These are phyloP conservation scores for Uropsilus gracilis DNA, from an alignment of 2,113 vertebrate genomes.

Conservation along the genomic window DNA sequence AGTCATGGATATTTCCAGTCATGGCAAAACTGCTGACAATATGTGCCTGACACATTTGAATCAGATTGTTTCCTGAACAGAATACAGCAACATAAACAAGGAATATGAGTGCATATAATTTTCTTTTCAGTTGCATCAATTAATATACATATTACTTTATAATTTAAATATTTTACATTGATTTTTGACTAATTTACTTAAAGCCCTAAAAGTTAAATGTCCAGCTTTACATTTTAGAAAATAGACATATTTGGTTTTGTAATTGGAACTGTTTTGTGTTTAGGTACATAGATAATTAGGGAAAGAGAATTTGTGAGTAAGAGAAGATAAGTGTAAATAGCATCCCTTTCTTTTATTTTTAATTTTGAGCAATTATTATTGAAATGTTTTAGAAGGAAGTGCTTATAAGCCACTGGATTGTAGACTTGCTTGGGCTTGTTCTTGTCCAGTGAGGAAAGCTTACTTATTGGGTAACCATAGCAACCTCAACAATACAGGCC, in stretches of 20 bases:
- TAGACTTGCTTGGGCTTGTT: not conserved
- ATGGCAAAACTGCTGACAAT: not conserved
- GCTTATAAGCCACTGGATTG: slow-evolving; percentile 12
- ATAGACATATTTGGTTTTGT: not conserved
- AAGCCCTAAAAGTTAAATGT: not conserved
- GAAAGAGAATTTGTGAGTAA: not conserved
- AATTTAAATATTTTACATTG: not conserved
- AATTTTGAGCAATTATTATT: not conserved
- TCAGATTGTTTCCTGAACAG: not conserved
- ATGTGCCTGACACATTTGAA: not conserved
- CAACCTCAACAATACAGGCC: not conserved
- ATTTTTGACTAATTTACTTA: slow-evolving; percentile 1
- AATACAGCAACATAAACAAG: not conserved
- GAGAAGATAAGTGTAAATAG: not conserved
- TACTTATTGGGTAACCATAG: not conserved
- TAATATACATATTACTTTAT: not conserved
- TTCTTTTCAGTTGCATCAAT: not conserved
- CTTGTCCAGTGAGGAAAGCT: not conserved
- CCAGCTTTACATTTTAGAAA: slow-evolving; percentile 13
- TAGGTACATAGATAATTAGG: not conserved
- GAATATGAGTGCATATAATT: not conserved
- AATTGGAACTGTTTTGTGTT: not conserved
- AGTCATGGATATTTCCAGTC: not conserved
- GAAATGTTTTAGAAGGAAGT: not conserved
- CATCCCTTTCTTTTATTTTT: not conserved